A percentile compares a stretch with the other conserved stretches of the same genome.
Conservation (phyloP, 2,113 vertebrate genomes). For the Elephantulus edwardii region DNA sequence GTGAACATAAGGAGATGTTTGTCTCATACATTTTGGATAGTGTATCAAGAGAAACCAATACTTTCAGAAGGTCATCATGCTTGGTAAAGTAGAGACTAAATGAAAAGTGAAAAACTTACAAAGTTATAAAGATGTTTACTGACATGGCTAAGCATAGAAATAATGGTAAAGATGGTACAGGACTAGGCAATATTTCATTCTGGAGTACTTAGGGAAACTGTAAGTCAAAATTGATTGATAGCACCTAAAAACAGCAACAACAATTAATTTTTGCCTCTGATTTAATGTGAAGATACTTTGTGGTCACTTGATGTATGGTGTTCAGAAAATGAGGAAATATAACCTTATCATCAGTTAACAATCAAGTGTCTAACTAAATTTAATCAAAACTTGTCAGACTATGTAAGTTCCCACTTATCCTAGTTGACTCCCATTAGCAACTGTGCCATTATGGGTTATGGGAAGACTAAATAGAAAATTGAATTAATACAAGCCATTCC, state of each 20-base stretch:
- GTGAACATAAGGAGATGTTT: too few relatives aligned
- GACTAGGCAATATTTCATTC: too few relatives aligned
- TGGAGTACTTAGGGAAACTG: too few relatives aligned
- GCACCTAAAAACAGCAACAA: neutral
- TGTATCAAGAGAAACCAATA: too few relatives aligned
- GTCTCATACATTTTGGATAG: too few relatives aligned
- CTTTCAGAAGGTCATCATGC: too few relatives aligned
- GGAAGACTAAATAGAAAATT: slow-evolving; percentile 91
- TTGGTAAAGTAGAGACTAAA: too few relatives aligned
- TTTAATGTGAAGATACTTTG: slow-evolving; percentile 48
- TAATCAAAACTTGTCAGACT: slow-evolving; percentile 53
- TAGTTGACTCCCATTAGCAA: slow-evolving; percentile 77
- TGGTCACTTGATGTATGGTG: slow-evolving; percentile 22
- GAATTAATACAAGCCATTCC: slow-evolving; percentile 93
- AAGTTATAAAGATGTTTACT: too few relatives aligned
- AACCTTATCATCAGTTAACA: slow-evolving; percentile 54
- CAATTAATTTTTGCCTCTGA: slow-evolving; percentile 48
- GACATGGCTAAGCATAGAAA: too few relatives aligned
- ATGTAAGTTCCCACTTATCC: slow-evolving; percentile 53
- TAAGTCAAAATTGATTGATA: too few relatives aligned
- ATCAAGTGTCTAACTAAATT: slow-evolving; percentile 65
- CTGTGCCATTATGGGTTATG: slow-evolving; percentile 82
- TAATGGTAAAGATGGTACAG: too few relatives aligned
- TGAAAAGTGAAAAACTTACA: too few relatives aligned
- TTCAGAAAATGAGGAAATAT: slow-evolving; percentile 55